These are phyloP conservation scores for Caenorhabditis uteleia DNA, from an alignment of 2,888 invertebrate species.

Conservation along the genomic window DNA sequence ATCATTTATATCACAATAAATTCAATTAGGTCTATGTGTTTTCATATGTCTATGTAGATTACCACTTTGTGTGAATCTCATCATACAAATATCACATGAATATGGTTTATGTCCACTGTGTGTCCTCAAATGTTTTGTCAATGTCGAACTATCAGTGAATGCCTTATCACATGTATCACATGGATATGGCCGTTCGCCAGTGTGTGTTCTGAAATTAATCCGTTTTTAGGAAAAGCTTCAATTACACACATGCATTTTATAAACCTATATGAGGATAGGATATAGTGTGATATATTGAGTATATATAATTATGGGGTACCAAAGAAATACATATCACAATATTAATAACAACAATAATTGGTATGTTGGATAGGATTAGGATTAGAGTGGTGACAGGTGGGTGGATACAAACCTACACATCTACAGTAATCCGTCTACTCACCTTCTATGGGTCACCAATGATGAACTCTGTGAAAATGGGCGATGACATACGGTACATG, in stretches of 20 bases:
- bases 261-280: too few relatives aligned
- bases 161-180: conserved; percentile 96
- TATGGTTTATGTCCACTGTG: conserved; percentile 92
- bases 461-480: conserved; percentile 91
- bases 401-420: too few relatives aligned
- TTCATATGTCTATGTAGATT: conserved; percentile 98
- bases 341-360: too few relatives aligned
- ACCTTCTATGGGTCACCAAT: conserved; percentile 96
- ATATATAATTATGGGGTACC: too few relatives aligned
- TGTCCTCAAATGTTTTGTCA: conserved; percentile 94
- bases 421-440: neutral
- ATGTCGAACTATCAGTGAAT: conserved; percentile 95
- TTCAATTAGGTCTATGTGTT: conserved; percentile 81
- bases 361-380: too few relatives aligned
- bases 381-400: too few relatives aligned
- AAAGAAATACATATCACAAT: too few relatives aligned
- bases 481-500: conserved; percentile 94
- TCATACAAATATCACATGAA: conserved; percentile 91
- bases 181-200: conserved; percentile 91
- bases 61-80: conserved; percentile 96
- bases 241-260: neutral
- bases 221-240: neutral
- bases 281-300: too few relatives aligned
- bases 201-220: conserved; percentile 83
- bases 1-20: too few relatives aligned